Conservation (phyloP, 2,113 vertebrate genomes). For the Ciconia maguari region DNA sequence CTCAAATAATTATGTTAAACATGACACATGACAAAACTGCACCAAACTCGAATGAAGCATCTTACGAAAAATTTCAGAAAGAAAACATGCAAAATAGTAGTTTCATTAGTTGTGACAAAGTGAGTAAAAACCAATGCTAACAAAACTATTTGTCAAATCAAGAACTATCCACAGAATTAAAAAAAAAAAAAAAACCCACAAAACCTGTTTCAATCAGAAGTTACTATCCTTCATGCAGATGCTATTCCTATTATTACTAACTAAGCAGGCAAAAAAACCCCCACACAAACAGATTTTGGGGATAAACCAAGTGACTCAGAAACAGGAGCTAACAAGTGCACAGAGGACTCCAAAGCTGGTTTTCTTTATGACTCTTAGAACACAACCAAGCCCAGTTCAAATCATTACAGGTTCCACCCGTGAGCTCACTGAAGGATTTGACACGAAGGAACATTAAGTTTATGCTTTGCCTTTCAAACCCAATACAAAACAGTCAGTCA, state of each 20-base stretch:
- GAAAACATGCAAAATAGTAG: background rate
- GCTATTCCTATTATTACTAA: background rate
- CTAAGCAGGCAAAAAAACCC: background rate
- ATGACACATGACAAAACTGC: background rate
- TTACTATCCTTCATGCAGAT: background rate
- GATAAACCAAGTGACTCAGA: background rate
- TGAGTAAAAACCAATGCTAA: background rate
- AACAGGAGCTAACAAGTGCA: background rate
- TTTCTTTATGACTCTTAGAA: background rate
- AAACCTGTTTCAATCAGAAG: background rate
- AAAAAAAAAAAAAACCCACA: background rate
- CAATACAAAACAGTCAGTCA: background rate
- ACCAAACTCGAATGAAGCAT: constrained; percentile 20
- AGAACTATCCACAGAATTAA: background rate
- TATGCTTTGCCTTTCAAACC: background rate
- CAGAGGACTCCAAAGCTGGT: background rate
- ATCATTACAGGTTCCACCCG: background rate
- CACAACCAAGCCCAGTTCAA: background rate
- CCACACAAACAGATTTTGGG: background rate
- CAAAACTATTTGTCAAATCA: background rate
- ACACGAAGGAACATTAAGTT: background rate
- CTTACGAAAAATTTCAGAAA: constrained; percentile 9
- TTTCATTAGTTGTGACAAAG: background rate
- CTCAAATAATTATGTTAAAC: background rate
- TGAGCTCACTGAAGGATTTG: background rate